These are phyloP conservation scores for Carcharodon carcharias DNA, from an alignment of 2,797 vertebrate species.

Conservation along the genomic window DNA sequence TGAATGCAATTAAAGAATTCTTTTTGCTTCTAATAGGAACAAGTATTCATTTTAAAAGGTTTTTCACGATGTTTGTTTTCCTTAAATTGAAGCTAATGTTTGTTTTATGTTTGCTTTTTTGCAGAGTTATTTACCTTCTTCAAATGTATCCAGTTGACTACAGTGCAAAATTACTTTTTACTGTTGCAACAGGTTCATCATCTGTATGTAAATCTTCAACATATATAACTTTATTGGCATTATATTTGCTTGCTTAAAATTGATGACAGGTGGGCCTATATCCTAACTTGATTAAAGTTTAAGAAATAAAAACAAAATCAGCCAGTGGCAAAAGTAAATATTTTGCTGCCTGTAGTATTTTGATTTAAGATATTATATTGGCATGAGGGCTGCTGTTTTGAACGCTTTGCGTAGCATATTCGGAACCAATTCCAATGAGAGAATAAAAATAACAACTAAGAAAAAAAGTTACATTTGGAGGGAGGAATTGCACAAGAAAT, in stretches of 20 bases:
- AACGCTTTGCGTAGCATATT: neutral
- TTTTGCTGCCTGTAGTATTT: neutral
- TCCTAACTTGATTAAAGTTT: neutral
- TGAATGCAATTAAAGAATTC: neutral
- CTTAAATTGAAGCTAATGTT: neutral
- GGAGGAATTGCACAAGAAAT: neutral
- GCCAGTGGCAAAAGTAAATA: neutral
- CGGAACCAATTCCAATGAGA: neutral
- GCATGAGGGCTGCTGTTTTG: neutral
- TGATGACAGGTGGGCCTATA: neutral
- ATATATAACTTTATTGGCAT: neutral
- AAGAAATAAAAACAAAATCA: neutral
- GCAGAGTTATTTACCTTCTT: slow-evolving; percentile 81
- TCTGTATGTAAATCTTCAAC: slow-evolving; percentile 62
- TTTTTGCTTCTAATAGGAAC: neutral
- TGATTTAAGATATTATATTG: neutral
- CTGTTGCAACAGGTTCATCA: slow-evolving; percentile 68
- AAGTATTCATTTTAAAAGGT: neutral
- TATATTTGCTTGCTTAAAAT: neutral
- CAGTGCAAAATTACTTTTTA: slow-evolving; percentile 67
- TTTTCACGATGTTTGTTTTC: neutral
- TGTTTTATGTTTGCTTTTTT: slow-evolving; percentile 37
- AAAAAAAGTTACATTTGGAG: neutral
- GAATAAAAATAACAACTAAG: neutral
- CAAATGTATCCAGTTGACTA: slow-evolving; percentile 66